Base-by-base conservation (phyloP, 2,888 invertebrate species). In the Candidula unifasciata region DNA sequence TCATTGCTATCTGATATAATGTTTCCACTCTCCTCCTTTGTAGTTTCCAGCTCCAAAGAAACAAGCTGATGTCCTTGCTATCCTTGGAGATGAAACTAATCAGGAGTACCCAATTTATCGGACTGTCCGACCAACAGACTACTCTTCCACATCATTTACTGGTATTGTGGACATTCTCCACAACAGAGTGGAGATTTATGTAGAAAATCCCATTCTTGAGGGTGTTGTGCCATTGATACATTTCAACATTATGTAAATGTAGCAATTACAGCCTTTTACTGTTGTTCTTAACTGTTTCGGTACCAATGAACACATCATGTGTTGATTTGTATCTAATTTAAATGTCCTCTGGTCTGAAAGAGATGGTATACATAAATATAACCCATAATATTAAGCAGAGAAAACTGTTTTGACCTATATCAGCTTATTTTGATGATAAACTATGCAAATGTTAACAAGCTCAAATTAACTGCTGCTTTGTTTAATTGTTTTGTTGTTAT, bases 61-160 rank as follows among this genome's bases (percentile, higher is more conserved):
- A 35, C 68, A 85, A 27, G 57, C 78, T 35, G 88, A 88, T 35
- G 80, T 87, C n/a, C 79, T 85, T 54, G 54, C 16, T 3, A 85
- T 90, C 54, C 84, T 90, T 52, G 89, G 88, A 2, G 90, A 90
- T 37, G 83, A 87, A 13, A 64, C 37, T 18, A 85, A 88, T 69
- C n/a, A 80, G 16, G 24, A 84, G 21, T 88, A 88, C 33, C 89
- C 89, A 27, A 88, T 90, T 69, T 89, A 86, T 80, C 73, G 88
- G 21, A 82, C 84, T 16, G 87, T 86, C 0, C 82, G 87, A 13
- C 83, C 85, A 13, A 87, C 86, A 37, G 88, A 88, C 69, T 37
- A 57, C 2, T 73, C 84, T 3, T 86, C 74, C 8, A 89, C 90
- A 8, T 83, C 88, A 18, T 83, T 86, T n/a, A 88, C 89, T 54